Evolutionary conservation across 2,113 vertebrate species (phyloP).

Genomic region (Laticauda colubrina): DNA sequence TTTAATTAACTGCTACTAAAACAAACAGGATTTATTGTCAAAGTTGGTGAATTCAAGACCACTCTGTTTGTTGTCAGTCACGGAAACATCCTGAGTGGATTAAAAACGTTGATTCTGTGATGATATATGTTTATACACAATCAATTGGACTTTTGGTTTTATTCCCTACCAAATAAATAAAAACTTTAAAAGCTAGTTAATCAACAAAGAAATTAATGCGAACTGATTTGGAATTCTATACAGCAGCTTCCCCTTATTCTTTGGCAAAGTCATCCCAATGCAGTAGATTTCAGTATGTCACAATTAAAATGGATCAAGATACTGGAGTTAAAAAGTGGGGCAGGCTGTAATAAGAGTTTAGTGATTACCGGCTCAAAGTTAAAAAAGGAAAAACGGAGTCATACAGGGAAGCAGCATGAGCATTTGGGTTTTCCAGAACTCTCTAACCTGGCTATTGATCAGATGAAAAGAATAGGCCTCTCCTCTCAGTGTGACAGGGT

Average conservation of each 20-base stretch:
- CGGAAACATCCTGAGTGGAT: background rate
- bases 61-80: background rate
- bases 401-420: background rate
- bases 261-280: background rate
- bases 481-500: background rate
- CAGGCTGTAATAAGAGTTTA: background rate
- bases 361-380: background rate
- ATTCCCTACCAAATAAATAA: background rate
- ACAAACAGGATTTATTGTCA: background rate
- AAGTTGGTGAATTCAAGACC: background rate
- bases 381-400: background rate
- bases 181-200: background rate
- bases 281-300: background rate
- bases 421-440: background rate
- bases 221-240: background rate
- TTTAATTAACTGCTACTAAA: background rate
- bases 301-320: background rate
- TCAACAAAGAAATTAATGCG: background rate
- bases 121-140: background rate
- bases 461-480: background rate
- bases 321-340: background rate
- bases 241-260: background rate
- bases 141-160: background rate
- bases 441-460: background rate
- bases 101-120: background rate